Conservation (phyloP, 2,113 vertebrate genomes). For the Rattus norvegicus region DNA sequence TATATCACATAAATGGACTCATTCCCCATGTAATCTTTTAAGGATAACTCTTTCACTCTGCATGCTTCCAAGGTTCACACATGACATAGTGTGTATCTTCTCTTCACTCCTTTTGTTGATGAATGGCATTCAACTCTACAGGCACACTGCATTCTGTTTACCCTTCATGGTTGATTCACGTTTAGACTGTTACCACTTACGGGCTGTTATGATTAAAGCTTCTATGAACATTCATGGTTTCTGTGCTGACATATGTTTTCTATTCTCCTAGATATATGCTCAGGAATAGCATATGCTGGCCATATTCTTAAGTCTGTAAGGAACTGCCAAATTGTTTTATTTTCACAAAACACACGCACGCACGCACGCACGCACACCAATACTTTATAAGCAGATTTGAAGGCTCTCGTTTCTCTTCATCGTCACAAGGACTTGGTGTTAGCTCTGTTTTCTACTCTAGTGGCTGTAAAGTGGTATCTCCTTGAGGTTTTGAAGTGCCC, state of each 20-base stretch:
- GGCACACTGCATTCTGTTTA: background rate
- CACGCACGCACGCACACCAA: background rate
- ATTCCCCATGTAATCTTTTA: background rate
- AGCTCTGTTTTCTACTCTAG: background rate
- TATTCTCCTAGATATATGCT: background rate
- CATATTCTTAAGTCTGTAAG: background rate
- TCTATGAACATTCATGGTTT: constrained; percentile 22
- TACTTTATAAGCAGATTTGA: background rate
- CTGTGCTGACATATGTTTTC: background rate
- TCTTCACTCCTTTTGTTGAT: background rate
- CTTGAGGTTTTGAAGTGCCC: background rate
- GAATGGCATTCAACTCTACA: background rate
- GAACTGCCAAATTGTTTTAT: background rate
- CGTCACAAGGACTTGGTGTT: background rate
- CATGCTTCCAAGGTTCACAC: background rate
- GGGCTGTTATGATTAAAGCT: background rate
- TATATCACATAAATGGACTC: background rate
- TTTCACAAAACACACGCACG: background rate
- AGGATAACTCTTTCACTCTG: background rate
- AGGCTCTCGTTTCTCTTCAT: background rate
- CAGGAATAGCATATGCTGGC: background rate
- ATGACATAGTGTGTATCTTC: background rate
- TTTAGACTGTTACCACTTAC: background rate
- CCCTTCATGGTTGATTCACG: background rate
- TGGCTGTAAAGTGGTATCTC: background rate